Evolutionary conservation across 1,140 invertebrate species (phyloP).

Genomic region (Doryteuthis pealeii): DNA sequence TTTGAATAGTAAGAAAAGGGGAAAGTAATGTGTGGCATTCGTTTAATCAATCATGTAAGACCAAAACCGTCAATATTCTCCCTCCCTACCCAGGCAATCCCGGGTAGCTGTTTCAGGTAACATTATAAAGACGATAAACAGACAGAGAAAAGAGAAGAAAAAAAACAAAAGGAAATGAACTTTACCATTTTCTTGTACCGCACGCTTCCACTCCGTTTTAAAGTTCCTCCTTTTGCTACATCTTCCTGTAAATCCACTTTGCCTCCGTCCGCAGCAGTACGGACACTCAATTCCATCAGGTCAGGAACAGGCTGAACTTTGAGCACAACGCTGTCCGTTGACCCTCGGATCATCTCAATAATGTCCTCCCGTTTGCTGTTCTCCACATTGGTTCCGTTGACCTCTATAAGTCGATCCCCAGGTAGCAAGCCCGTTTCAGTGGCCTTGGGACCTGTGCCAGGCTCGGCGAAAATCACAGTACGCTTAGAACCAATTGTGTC

Average conservation of each 20-base stretch:
- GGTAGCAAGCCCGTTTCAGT: conserved; percentile 81
- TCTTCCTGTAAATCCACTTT: conserved; percentile 68
- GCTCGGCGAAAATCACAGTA: conserved; percentile 89
- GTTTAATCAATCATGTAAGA: too few species aligned
- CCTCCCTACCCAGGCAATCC: too few species aligned
- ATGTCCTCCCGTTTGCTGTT: conserved; percentile 86
- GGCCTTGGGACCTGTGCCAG: conserved; percentile 68
- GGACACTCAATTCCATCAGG: conserved; percentile 74
- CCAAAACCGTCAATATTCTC: too few species aligned
- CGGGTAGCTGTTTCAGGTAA: too few species aligned
- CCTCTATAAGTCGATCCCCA: conserved; percentile 88
- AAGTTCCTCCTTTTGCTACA: conserved; percentile 74
- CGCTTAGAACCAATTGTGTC: conserved; percentile 62
- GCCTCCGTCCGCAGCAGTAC: conserved; percentile 56
- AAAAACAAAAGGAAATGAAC: conserved; percentile 15
- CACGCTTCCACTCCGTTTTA: conserved; percentile 72
- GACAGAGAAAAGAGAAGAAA: background rate
- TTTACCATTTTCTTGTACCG: conserved; percentile 50
- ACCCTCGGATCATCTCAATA: conserved; percentile 87
- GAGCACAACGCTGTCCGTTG: conserved; percentile 77
- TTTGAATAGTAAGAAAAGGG: too few species aligned
- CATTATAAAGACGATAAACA: background rate
- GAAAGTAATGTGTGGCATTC: too few species aligned
- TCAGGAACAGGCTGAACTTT: conserved; percentile 70
- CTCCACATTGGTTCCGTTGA: conserved; percentile 84